Evolutionary conservation across 1,140 invertebrate species (phyloP), one percentile per base, ranked within the genome.

Genomic region (Drosophila mojavensis): DNA sequence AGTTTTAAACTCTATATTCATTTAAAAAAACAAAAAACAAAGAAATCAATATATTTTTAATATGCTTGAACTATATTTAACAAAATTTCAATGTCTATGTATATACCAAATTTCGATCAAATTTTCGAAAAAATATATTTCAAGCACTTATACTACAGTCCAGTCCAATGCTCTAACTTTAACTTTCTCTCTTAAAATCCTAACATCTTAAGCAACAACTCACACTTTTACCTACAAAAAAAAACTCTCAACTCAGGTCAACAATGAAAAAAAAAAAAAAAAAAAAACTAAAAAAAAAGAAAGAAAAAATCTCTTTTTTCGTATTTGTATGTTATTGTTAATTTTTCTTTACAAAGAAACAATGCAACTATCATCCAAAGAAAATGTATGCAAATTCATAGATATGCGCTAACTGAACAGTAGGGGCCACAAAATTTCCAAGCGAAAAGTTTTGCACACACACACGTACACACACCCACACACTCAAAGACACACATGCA

Each of bases 291-390:
- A 62, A 76, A 65, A 41, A 67, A 48, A 43, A 48, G 28, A 68
- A 72, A 58, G 79, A 78, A 83, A 68, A 91, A 91, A 91, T 91
- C 90, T 91, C 90, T 91, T 91, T 91, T 91, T 91, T 91, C 90
- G 90, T 91, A 91, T 91, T 91, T 91, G 90, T 91, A 90, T 91
- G 90, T 91, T 91, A 68, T 91, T 91, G 90, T 91, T 91, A 90
- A 91, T 90, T 91, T 90, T 76, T 78, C 69, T 83, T 73, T 79
- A 89, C 69, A 90, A 85, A 86, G 81, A 76, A 91, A 91, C 58
- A 71, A 80, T 69, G 67, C 68, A 81, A 90, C 86, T 91, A 78
- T 91, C 90, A 91, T 89, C 76, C 79, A 90, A 90, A 88, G 90
- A 91, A 91, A 91, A 90, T 90, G 79, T 90, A 85, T 91, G 88